Conservation (phyloP, 1,140 invertebrate genomes). For the Colletes latitarsis region DNA sequence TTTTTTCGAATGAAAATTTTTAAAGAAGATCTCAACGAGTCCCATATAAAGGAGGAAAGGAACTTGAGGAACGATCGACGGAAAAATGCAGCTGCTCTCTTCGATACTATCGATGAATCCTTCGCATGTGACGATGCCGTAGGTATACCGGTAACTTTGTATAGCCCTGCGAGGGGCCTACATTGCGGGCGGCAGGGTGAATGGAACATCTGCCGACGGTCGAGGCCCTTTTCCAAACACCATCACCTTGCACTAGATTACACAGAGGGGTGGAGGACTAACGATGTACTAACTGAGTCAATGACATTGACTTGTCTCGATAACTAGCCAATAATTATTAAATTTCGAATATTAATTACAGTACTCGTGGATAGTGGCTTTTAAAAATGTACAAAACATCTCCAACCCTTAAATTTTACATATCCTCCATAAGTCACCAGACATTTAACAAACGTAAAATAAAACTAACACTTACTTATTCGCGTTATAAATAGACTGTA, state of each 20-base stretch:
- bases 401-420: too few relatives aligned
- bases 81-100: constrained; percentile 62
- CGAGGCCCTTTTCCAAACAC: constrained; percentile 65
- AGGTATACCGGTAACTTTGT: constrained; percentile 65
- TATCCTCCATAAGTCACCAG: too few relatives aligned
- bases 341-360: too few relatives aligned
- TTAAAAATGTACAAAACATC: too few relatives aligned
- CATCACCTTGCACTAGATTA: constrained; percentile 70
- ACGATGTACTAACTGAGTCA: constrained; percentile 53
- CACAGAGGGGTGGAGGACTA: constrained; percentile 35
- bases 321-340: too few relatives aligned
- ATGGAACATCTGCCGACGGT: constrained; percentile 80
- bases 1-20: background rate
- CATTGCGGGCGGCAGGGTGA: constrained; percentile 72
- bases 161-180: constrained; percentile 70
- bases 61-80: constrained; percentile 44
- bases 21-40: background rate
- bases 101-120: constrained; percentile 62
- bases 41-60: background rate
- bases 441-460: too few relatives aligned
- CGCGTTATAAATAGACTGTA: too few relatives aligned
- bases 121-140: constrained; percentile 50
- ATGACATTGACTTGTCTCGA: constrained; percentile 46
- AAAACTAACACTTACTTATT: too few relatives aligned
- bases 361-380: too few relatives aligned